Conservation (phyloP, 2,113 vertebrate species). For the Guaruba guarouba region DNA sequence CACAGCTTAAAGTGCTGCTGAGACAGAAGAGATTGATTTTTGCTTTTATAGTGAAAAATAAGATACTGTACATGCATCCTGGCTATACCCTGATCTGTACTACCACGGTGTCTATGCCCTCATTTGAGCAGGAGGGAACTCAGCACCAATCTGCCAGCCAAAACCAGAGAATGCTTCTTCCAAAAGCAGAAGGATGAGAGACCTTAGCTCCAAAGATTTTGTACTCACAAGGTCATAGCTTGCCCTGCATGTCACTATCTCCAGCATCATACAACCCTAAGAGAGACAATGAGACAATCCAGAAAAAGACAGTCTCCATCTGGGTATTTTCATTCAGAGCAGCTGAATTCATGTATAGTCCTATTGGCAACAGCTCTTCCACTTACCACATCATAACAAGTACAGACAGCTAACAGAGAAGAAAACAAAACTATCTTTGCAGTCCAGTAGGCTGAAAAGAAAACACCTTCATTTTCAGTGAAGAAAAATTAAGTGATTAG, state of each 20-base stretch:
- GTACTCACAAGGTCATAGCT: background rate
- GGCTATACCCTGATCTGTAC: background rate
- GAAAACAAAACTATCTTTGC: background rate
- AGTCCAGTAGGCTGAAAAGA: background rate
- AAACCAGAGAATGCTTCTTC: background rate
- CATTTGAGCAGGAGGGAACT: background rate
- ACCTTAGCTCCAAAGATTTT: background rate
- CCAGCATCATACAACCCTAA: background rate
- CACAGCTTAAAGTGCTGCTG: background rate
- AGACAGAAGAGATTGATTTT: background rate
- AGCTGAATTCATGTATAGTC: background rate
- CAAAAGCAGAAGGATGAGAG: background rate
- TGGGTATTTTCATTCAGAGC: background rate
- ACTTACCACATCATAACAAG: background rate
- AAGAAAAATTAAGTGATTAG: background rate
- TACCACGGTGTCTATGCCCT: fast-evolving
- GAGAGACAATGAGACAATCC: background rate
- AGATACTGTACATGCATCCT: background rate
- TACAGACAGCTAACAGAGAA: background rate
- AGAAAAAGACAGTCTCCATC: background rate
- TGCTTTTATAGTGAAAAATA: background rate
- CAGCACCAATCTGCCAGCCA: background rate
- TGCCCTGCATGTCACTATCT: background rate
- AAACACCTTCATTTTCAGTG: background rate
- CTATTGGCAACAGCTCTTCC: background rate